Percentiles rank a stretch among this genome's conserved stretches.
Evolutionary conservation across 2,797 vertebrate genomes (phyloP).

Genomic region (Coranthus polyacanthus): DNA sequence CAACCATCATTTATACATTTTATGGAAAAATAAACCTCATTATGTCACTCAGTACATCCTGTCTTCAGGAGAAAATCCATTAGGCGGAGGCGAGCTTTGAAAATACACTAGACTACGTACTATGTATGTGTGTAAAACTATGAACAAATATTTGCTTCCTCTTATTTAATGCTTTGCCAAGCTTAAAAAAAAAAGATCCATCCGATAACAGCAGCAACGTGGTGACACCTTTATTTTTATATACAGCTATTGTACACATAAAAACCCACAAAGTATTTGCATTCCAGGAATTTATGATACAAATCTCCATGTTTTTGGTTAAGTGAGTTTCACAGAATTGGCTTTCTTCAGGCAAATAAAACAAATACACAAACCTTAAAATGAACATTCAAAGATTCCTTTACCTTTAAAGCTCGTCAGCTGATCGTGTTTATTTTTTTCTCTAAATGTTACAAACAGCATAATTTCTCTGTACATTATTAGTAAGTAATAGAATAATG

Average conservation of each 20-base stretch:
- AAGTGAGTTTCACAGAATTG: conserved; percentile 80
- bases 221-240: conserved; percentile 84
- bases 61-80: too few species aligned
- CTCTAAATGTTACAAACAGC: conserved; percentile 75
- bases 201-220: conserved; percentile 63
- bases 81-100: too few species aligned
- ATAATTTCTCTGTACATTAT: conserved; percentile 82
- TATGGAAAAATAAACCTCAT: too few species aligned
- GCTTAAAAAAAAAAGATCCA: conserved; percentile 30
- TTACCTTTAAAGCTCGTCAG: conserved; percentile 67
- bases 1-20: too few species aligned
- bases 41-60: too few species aligned
- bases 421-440: conserved; percentile 57
- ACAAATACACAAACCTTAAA: conserved; percentile 78
- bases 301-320: conserved; percentile 81
- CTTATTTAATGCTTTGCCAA: not conserved
- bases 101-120: too few species aligned
- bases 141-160: not conserved
- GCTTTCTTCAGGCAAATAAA: conserved; percentile 74
- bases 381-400: conserved; percentile 69
- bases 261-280: conserved; percentile 82
- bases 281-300: conserved; percentile 79
- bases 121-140: too few species aligned
- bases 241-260: conserved; percentile 84
- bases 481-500: conserved; percentile 72